Evolutionary conservation across 2,888 invertebrate species (phyloP), one percentile per base, ranked within the genome.

Genomic region (Ecdyonurus torrentis): DNA sequence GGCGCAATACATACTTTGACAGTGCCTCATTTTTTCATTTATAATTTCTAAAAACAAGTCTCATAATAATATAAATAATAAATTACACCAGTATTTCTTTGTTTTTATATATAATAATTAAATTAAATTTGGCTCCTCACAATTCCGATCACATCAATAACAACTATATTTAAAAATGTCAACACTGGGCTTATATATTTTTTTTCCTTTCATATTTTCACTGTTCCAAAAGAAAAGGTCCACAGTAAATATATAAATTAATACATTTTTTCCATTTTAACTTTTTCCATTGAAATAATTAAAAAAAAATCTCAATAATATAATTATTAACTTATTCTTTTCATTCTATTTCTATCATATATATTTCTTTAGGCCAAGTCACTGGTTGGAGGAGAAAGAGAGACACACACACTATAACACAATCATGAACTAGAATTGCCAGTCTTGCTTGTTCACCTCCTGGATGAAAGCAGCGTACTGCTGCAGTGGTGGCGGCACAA

Each of bases 401-500:
- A n/a, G n/a, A n/a, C 7, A 37, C 37, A 37, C 37, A 37, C 37
- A 37, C 37, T 37, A 37, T 37, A 37, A 37, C 37, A 37, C 37
- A 37, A 37, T 37, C 37, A 37, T 37, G 37, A 37, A 37, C 37
- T 37, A 37, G 37, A 37, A 15, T 37, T 37, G 37, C 37, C 37
- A 37, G 37, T 37, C 37, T 37, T 37, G 37, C 37, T 37, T 37
- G 37, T 5, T 37, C 37, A 37, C 37, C 37, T 37, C 37, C 37
- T 5, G 15, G 37, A 15, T 15, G 37, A 10, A 15, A 15, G 37
- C 15, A 37, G 37, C 37, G n/a, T 37, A 15, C 37, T 37, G 37
- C 37, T 5, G 37, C 37, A 37, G n/a, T n/a, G n/a, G n/a, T n/a
- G n/a, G n/a, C 37, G 37, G 15, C 65, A 65, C 65, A 66, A 67